Evolutionary conservation across 1,140 invertebrate genomes (phyloP).

Genomic region (Harpegnathos saltator): DNA sequence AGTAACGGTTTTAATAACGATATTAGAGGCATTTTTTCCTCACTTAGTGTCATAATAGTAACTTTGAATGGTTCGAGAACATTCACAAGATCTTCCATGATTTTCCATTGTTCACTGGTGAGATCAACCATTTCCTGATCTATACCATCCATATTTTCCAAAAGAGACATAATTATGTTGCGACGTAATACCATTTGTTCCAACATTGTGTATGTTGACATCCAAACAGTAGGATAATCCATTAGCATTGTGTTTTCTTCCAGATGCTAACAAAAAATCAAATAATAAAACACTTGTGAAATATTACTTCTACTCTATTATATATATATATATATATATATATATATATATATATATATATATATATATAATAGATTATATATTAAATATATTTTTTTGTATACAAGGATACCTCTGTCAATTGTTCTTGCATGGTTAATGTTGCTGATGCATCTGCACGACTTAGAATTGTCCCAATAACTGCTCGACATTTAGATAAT

Average conservation of each 20-base stretch:
- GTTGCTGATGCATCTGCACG: constrained; percentile 78
- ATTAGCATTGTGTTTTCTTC: constrained; percentile 82
- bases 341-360: not conserved
- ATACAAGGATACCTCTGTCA: constrained; percentile 78
- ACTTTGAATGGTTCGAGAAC: constrained; percentile 87
- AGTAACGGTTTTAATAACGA: constrained; percentile 87
- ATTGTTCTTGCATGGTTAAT: constrained; percentile 84
- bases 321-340: not conserved
- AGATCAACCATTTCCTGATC: constrained; percentile 80
- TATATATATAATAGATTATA: not conserved
- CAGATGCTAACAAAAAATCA: constrained; percentile 75
- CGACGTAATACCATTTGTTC: constrained; percentile 83
- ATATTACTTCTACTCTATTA: constrained; percentile 1
- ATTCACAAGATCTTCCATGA: constrained; percentile 85
- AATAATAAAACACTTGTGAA: constrained; percentile 18
- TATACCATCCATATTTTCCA: constrained; percentile 79
- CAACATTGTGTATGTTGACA: constrained; percentile 86
- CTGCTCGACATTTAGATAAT: constrained; percentile 83
- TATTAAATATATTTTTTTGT: not conserved
- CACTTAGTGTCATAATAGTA: constrained; percentile 86
- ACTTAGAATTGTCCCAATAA: constrained; percentile 83
- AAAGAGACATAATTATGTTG: constrained; percentile 79
- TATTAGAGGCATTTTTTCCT: constrained; percentile 86
- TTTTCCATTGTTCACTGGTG: constrained; percentile 84
- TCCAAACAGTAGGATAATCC: constrained; percentile 86